Evolutionary conservation across 2,888 invertebrate genomes (phyloP).

Genomic region (Prosapia bicincta): DNA sequence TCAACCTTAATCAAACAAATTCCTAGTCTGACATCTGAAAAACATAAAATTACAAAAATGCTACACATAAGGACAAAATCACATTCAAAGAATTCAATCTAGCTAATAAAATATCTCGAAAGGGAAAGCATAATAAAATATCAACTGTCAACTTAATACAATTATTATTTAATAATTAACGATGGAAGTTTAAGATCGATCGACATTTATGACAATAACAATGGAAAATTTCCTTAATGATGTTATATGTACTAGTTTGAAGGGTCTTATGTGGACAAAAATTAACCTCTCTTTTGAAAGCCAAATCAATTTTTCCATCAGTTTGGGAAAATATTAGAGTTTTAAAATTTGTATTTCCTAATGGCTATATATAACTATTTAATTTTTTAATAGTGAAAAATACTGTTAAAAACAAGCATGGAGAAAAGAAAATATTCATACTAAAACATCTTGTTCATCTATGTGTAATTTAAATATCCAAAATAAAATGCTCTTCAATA

Average conservation of each 20-base stretch:
- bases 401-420: no score
- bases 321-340: no score
- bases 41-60: no score
- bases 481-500: neutral
- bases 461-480: neutral
- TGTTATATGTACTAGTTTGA: neutral
- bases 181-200: neutral
- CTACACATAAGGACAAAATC: neutral
- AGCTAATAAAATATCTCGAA: neutral
- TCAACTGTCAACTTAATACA: neutral
- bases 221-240: neutral
- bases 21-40: neutral
- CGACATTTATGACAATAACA: neutral
- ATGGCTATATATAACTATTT: no score
- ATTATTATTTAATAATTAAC: neutral
- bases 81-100: neutral
- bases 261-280: neutral
- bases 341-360: no score
- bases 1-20: neutral
- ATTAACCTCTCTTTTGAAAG: neutral
- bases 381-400: no score
- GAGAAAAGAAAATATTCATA: no score
- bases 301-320: no score
- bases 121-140: neutral
- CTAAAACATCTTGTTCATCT: no score